Conservation (phyloP, 2,797 vertebrate species). For the Etheostoma perlongum region DNA sequence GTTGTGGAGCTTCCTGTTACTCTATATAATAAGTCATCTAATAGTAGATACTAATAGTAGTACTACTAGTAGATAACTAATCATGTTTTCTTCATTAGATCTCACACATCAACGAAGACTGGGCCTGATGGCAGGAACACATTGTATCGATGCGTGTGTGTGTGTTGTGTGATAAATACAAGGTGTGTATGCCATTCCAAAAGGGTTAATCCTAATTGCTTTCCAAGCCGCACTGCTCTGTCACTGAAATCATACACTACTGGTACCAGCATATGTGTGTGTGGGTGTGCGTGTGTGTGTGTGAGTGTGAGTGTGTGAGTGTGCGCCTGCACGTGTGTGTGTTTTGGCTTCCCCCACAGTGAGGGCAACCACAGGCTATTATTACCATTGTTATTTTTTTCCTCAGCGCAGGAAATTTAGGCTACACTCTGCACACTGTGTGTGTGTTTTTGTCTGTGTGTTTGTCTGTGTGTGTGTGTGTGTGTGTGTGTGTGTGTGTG, state of each 20-base stretch:
- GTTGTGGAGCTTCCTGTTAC: neutral
- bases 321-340: neutral
- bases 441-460: constrained; percentile 17
- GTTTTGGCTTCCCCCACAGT: constrained; percentile 15
- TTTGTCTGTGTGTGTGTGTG: constrained; percentile 11
- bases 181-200: constrained; percentile 39
- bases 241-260: constrained; percentile 45
- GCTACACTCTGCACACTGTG: constrained; percentile 37
- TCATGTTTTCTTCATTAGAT: neutral
- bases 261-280: neutral
- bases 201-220: constrained; percentile 61
- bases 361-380: constrained; percentile 50
- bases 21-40: too few relatives aligned
- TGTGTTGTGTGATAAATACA: constrained; percentile 11
- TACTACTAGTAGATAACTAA: too few relatives aligned
- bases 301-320: constrained; percentile 1
- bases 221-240: constrained; percentile 35
- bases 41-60: too few relatives aligned
- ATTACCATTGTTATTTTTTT: constrained; percentile 64
- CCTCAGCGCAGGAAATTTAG: constrained; percentile 46
- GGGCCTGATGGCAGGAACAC: neutral
- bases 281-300: neutral
- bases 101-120: constrained; percentile 1
- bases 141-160: neutral
- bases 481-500: constrained; percentile 20